A percentile compares a stretch with the other conserved stretches of the same genome.
phyloP scores from a whole-genome alignment of 53 echinoderm and acorn worm species.

The Luidia sarsii region DNA sequence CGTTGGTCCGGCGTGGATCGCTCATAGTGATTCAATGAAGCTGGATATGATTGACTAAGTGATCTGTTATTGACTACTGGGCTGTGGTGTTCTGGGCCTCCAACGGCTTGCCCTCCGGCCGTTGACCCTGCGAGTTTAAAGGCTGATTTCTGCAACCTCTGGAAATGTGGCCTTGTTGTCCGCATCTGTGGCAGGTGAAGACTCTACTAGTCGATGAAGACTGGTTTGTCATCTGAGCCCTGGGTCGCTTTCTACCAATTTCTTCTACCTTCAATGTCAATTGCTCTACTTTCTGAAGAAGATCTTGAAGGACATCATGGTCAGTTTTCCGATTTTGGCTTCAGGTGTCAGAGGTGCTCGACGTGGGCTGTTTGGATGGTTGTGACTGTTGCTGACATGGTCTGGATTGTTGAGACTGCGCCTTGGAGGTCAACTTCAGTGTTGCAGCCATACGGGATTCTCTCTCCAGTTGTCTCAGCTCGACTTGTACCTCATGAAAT shows the following conservation, averaged over 20 bases:
- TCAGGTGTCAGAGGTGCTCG: too few species aligned
- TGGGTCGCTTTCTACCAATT: background rate
- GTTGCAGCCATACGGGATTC: background rate
- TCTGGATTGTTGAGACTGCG: background rate
- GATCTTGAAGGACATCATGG: background rate
- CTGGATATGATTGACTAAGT: background rate
- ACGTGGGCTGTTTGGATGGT: too few species aligned
- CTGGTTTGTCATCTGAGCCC: background rate
- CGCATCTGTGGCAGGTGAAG: background rate
- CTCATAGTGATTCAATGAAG: background rate
- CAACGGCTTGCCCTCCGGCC: slow-evolving; percentile 29
- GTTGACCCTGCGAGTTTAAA: slow-evolving; percentile 33
- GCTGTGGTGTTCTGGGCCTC: background rate
- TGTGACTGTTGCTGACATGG: too few species aligned
- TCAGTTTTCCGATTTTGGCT: too few species aligned
- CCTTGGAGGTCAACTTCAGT: background rate
- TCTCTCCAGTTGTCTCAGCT: slow-evolving; percentile 2
- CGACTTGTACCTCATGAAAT: background rate
- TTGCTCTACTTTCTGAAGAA: background rate
- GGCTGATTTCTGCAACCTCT: slow-evolving; percentile 23
- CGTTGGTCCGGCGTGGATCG: background rate
- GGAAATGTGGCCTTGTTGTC: background rate
- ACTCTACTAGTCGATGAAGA: background rate
- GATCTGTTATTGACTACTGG: background rate
- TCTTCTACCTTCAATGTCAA: slow-evolving; percentile 3